A percentile compares a stretch with the other conserved stretches of the same genome.
Evolutionary conservation across 1,140 invertebrate species (phyloP).

Genomic region (Trissolcus basalis): DNA sequence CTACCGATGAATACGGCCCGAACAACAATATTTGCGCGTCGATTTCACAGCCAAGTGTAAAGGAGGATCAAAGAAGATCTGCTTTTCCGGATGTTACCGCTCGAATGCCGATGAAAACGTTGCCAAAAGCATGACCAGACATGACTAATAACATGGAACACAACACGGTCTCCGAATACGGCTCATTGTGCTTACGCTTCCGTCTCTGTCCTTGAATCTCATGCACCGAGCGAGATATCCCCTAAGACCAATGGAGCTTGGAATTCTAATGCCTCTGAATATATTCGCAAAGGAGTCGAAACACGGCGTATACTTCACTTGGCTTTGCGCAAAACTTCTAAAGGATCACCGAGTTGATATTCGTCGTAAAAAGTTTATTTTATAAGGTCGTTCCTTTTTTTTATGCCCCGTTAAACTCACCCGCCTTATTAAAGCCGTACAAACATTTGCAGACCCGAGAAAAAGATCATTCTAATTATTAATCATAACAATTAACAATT

Average conservation of each 20-base stretch:
- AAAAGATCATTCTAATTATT: too few species aligned
- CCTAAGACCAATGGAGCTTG: conserved; percentile 56
- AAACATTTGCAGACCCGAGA: too few species aligned
- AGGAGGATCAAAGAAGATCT: conserved; percentile 11
- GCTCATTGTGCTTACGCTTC: conserved; percentile 51
- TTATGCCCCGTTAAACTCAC: too few species aligned
- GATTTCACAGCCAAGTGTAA: conserved; percentile 20
- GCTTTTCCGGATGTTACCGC: conserved; percentile 28
- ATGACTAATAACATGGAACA: conserved; percentile 50
- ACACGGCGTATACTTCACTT: conserved; percentile 28
- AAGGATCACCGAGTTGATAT: conserved; percentile 23
- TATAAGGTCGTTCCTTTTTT: conserved; percentile 4
- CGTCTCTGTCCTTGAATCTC: conserved; percentile 56
- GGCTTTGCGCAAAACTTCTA: conserved; percentile 21
- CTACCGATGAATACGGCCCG: not conserved
- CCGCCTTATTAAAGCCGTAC: too few species aligned
- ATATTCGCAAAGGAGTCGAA: conserved; percentile 38
- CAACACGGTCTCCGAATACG: conserved; percentile 38
- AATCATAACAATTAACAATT: too few species aligned
- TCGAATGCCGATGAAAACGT: conserved; percentile 33
- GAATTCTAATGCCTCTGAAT: conserved; percentile 53
- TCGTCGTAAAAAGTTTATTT: conserved; percentile 12
- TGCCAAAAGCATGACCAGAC: conserved; percentile 47
- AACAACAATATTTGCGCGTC: conserved; percentile 22
- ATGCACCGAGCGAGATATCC: conserved; percentile 42